phyloP scores from a whole-genome alignment of 1,140 invertebrate species.

The Chionoecetes opilio region DNA sequence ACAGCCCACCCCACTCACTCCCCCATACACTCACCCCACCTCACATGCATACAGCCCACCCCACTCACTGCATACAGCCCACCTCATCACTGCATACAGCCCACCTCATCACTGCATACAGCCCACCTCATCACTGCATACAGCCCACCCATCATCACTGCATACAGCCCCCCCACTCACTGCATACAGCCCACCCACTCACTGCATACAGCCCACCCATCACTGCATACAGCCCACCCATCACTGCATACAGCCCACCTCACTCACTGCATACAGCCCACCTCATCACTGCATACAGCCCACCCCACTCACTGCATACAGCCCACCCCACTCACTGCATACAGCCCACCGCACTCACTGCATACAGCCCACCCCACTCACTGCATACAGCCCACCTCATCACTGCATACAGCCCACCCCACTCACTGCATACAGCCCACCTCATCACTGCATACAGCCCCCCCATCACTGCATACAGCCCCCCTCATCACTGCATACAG shows the following conservation, averaged over 20 bases:
- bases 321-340: background rate
- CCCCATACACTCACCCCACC: background rate
- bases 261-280: background rate
- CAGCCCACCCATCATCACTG: too few relatives aligned
- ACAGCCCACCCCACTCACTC: background rate
- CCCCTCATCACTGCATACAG: background rate
- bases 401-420: background rate
- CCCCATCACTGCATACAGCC: too few relatives aligned
- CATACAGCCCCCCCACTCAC: background rate
- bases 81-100: too few relatives aligned
- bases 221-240: background rate
- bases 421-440: too few relatives aligned
- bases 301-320: background rate
- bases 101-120: background rate
- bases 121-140: too few relatives aligned
- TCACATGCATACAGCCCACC: constrained; percentile 1
- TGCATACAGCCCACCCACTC: background rate
- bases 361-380: background rate
- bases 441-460: constrained; percentile 25
- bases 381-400: too few relatives aligned
- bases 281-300: background rate
- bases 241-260: background rate
- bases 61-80: too few relatives aligned
- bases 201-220: background rate
- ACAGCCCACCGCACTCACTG: background rate